Base-by-base conservation (phyloP, 2,888 invertebrate genomes). In the Caenorhabditis sinica region DNA sequence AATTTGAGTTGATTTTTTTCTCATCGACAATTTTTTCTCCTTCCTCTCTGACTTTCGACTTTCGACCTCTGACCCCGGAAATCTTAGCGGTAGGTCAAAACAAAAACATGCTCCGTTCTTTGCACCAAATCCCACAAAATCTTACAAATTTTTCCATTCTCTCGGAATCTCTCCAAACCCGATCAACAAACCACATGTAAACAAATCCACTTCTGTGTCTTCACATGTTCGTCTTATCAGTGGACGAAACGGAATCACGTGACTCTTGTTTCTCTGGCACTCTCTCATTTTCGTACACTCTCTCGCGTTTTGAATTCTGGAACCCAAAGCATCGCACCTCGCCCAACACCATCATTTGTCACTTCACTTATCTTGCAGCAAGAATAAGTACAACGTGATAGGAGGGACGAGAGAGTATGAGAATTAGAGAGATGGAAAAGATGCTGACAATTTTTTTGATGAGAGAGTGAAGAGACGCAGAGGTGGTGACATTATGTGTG, bases 211-310 rank as follows among this genome's bases (percentile, higher is more conserved):
- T 51, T 30, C 49, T 11, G 5, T 15, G 25, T 1, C 17, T 80
- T 80, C 79, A 71, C 79, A 80, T 77, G 77, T 65, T 80, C 49
- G 6, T 30, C 76, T 72, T 80, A 80, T 80, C 65, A 80, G 15
- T 30, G 13, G 51, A 36, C 40, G 40, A 40, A 2, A 40, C 25
- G 65, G 65, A 20, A 45, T 71, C 72, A 72, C 79, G 72, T 72
- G 72, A 72, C 72, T 45, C 63, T 65, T 65, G 15, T 5, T 56
- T 63, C 49, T 74, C 61, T 72, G 45, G 0, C 63, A 28, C 33
- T 33, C 51, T 74, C 53, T 53, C 45, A 6, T 45, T 30, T 20
- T 13, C 40, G 9, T 40, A 11, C 53, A 8, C 51, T 51, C 36
- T 74, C 63, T 53, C 30, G 28, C 25, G 17, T 45, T 11, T 53